Evolutionary conservation across 2,888 invertebrate genomes (phyloP), one percentile per base, ranked within the genome.

Genomic region (Andrena trimmerana): DNA sequence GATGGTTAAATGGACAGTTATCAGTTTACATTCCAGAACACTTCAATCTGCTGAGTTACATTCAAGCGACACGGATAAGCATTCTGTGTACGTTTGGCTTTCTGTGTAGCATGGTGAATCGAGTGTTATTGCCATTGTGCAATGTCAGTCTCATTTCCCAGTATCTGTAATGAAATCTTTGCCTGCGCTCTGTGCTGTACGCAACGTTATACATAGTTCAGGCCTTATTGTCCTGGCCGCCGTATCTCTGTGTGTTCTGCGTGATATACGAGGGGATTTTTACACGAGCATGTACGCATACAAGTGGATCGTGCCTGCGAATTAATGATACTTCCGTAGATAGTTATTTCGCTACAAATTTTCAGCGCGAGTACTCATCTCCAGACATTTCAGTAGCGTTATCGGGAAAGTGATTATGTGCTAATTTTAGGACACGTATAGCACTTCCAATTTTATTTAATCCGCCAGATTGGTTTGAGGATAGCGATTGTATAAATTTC

Each of bases 81-180:
- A 27, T 10, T 24, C 24, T 36, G 33, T 52, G 62, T 31, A 54
- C 62, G 71, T 57, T 66, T 52, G 20, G 27, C 74, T 71, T 54
- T 33, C 48, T n/a, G 50, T 27, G 24, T 27, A 10, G 70, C 31
- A 65, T 50, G 48, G 50, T 33, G 78, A 57, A 92, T 91, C 88
- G 89, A 84, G 88, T 89, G 88, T 92, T 91, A 92, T 90, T 90
- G 86, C 89, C 86, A 85, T 87, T 90, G 90, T 89, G 83, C 85
- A 84, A 89, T 85, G 89, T 87, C 88, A 86, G 84, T 89, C 90
- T 91, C 89, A 90, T 91, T 91, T 89, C 88, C 89, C 81, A 82
- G 82, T 91, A 92, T 92, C 92, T 91, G 90, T 92, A 92, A 92
- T 92, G 91, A 90, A 91, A 92, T 92, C 92, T 92, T 90, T 86